Evolutionary conservation across 2,888 invertebrate species (phyloP), one percentile per base, ranked within the genome.

Genomic region (Pherbina coryleti): DNA sequence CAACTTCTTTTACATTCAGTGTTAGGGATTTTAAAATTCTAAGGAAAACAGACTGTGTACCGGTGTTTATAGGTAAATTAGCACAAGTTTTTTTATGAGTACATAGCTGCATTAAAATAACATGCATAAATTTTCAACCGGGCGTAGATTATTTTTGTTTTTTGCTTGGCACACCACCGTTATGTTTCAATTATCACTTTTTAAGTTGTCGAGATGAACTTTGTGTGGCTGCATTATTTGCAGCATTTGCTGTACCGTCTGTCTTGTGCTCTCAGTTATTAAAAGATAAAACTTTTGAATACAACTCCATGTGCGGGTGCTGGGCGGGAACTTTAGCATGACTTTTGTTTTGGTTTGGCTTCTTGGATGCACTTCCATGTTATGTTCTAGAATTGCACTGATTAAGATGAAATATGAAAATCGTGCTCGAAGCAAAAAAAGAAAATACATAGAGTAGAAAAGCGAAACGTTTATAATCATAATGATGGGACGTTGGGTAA

Each of bases 331-430:
- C 25, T 25, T 64, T 34, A 31, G 31, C 64, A 64, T 28, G 34
- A 64, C 64, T 64, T 64, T 28, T 64, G 64, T 55, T 64, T 64
- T 28, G 34, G 64, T 55, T 55, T 55, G 55, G 55, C 5, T 55
- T 55, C 22, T n/a, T 9, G 19, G 53, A n/a, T 53, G 51, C 51
- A 31, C 31, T 51, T 19, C 19, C n/a, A 44, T 31, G 69, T 28
- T 7, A 57, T 22, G 34, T 57, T 60, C 60, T 37, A 11, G 51
- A 37, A 34, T 72, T 72, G 25, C 60, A 60, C 55, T 72, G 72
- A 72, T 72, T 72, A 57, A 57, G 57, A 72, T 70, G 31, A 55
- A 70, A 51, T 70, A 31, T 31, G 70, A 70, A 70, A 69, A 64
- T 14, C 17, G 34, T 64, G 64, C 64, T 64, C 17, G n/a, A 31